Evolutionary conservation across 2,113 vertebrate species (phyloP).

Genomic region (Apaloderma vittatum): DNA sequence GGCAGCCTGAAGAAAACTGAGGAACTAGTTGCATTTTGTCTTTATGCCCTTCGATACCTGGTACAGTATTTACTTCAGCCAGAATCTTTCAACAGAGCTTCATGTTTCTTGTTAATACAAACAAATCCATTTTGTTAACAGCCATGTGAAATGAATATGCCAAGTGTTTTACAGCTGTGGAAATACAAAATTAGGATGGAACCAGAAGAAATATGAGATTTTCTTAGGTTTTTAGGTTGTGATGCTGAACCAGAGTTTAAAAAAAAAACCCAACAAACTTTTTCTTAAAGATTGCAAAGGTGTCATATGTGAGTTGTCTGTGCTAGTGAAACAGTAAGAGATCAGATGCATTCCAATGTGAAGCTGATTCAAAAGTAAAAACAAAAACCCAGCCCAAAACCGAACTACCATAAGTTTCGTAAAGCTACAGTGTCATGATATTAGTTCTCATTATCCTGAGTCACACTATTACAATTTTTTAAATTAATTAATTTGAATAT

Average conservation of each 20-base stretch:
- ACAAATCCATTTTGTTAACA: neutral
- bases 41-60: neutral
- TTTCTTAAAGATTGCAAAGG: neutral
- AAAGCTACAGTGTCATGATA: neutral
- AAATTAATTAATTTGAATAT: neutral
- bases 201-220: neutral
- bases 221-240: neutral
- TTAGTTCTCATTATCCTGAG: neutral
- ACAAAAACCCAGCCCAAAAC: neutral
- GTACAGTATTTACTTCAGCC: neutral
- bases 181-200: neutral
- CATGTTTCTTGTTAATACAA: neutral
- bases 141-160: neutral
- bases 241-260: neutral
- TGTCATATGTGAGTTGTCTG: neutral
- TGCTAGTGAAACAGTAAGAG: neutral
- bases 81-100: neutral
- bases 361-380: neutral
- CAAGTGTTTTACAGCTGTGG: neutral
- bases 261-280: accelerated
- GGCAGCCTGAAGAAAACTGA: neutral
- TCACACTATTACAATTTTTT: neutral
- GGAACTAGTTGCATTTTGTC: neutral
- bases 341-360: neutral
- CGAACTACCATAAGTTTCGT: neutral